Percentiles rank a stretch among this genome's conserved stretches.
These are phyloP conservation scores for Lasioglossum zephyrum DNA, from an alignment of 2,888 invertebrate species.

Conservation along the genomic window DNA sequence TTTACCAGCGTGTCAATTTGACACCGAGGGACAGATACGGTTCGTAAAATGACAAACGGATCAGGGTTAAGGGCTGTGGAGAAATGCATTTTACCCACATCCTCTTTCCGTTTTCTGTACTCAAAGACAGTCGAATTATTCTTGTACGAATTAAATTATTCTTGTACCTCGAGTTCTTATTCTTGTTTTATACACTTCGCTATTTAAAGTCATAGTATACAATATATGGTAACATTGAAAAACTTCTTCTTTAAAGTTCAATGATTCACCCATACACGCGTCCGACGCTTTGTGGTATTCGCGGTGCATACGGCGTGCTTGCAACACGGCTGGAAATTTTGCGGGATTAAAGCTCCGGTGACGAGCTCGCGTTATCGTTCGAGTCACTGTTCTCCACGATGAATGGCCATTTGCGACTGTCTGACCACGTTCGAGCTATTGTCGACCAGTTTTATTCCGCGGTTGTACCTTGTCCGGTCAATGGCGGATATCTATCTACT, in stretches of 20 bases:
- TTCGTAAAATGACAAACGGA: too few relatives aligned
- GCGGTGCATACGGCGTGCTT: constrained; percentile 4
- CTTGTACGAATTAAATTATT: too few relatives aligned
- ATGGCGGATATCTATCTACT: not conserved
- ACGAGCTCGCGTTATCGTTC: constrained; percentile 37
- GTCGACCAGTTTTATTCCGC: constrained; percentile 7
- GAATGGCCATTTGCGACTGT: constrained; percentile 36
- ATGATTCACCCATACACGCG: not conserved
- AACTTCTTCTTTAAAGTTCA: not conserved
- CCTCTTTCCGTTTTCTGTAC: too few relatives aligned
- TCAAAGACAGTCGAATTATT: too few relatives aligned
- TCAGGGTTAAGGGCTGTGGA: too few relatives aligned
- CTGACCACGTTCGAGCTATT: constrained; percentile 14
- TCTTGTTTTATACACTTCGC: too few relatives aligned
- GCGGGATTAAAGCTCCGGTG: constrained; percentile 51
- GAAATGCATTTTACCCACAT: too few relatives aligned
- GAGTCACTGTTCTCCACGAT: constrained; percentile 29
- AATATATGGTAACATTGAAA: not conserved
- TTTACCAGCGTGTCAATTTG: too few relatives aligned
- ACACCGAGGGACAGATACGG: too few relatives aligned
- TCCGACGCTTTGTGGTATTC: constrained; percentile 21
- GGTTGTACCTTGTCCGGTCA: not conserved
- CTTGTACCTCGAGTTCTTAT: too few relatives aligned
- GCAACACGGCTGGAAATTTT: constrained; percentile 37
- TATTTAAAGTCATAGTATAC: too few relatives aligned